Evolutionary conservation across 2,888 invertebrate genomes (phyloP).

Genomic region (Protophormia terraenovae): DNA sequence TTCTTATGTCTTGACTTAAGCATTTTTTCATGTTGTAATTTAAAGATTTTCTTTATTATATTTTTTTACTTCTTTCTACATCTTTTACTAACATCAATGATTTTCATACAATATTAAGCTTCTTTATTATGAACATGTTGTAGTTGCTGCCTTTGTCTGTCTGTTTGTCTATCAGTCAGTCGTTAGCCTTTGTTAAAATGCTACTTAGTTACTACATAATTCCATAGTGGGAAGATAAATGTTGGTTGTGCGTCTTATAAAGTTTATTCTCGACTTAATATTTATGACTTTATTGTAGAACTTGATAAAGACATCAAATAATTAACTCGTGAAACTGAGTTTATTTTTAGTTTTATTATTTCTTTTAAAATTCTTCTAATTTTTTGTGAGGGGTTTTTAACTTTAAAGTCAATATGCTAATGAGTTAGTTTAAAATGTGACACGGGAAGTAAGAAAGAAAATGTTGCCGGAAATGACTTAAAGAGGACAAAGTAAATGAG

Average conservation of each 20-base stretch:
- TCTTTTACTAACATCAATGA: background rate
- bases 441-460: background rate
- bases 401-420: background rate
- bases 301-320: background rate
- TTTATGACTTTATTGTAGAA: background rate
- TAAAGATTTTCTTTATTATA: background rate
- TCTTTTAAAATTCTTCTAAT: background rate
- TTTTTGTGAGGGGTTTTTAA: no score
- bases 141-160: background rate
- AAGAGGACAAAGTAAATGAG: background rate
- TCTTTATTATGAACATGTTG: background rate
- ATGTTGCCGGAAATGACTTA: background rate
- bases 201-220: no score
- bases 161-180: background rate
- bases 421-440: background rate
- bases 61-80: background rate
- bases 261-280: background rate
- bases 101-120: slow-evolving; percentile 23
- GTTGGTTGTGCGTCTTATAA: background rate
- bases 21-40: background rate
- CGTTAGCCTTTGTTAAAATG: background rate
- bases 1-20: no score
- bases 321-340: background rate
- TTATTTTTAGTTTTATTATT: background rate
- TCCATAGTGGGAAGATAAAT: background rate